phyloP scores from a whole-genome alignment of 2,797 vertebrate species.

The Lerista edwardsae region DNA sequence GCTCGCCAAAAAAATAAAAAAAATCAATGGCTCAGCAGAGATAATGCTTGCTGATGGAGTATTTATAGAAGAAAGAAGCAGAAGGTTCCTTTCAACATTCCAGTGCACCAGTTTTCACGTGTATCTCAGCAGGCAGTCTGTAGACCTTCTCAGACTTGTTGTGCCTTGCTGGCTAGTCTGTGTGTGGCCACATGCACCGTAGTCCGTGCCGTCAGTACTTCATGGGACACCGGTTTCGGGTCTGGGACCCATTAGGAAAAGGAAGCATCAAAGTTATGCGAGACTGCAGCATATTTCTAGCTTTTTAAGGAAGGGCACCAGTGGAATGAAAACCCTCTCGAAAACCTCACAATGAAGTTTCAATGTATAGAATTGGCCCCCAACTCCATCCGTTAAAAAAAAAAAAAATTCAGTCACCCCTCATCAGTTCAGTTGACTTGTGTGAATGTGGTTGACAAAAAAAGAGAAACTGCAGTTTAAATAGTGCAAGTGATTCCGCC shows the following conservation, averaged over 20 bases:
- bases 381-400: neutral
- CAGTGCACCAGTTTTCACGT: neutral
- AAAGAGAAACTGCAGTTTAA: no score
- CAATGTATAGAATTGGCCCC: neutral
- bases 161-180: no score
- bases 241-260: neutral
- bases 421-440: no score
- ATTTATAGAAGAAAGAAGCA: neutral
- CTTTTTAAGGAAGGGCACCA: neutral
- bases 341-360: neutral
- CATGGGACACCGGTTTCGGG: neutral
- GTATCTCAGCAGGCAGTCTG: no score
- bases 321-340: neutral
- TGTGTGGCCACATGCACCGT: neutral
- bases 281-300: neutral
- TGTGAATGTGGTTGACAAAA: no score
- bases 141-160: neutral
- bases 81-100: neutral
- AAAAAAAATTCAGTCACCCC: neutral
- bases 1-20: neutral
- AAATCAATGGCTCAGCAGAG: neutral
- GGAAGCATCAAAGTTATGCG: neutral
- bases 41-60: neutral
- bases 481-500: no score
- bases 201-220: neutral